Conservation (phyloP, 2,888 invertebrate species). For the Sinodicranocentrus sp. region DNA sequence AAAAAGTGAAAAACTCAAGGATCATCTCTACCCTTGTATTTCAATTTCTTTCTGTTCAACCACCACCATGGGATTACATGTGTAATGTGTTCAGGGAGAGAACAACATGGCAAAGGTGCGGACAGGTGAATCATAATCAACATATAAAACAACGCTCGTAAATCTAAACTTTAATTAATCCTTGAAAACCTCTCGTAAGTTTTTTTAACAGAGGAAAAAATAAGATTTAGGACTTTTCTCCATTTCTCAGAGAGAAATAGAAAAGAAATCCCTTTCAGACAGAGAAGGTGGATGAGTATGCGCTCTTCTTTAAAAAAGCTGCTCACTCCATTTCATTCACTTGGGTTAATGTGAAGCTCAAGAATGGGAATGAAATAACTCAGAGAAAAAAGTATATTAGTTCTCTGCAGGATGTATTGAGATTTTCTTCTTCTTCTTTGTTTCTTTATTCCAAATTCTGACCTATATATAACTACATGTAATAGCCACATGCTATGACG, state of each 20-base stretch:
- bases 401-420: constrained; percentile 19
- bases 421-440: constrained; percentile 13
- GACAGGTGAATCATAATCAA: constrained; percentile 72
- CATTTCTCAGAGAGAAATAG: constrained; percentile 19
- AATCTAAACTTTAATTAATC: constrained; percentile 75
- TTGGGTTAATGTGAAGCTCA: too few species aligned
- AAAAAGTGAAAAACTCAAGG: neutral
- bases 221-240: constrained; percentile 69
- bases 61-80: neutral
- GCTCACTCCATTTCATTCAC: too few species aligned
- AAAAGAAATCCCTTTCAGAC: too few species aligned
- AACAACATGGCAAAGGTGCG: constrained; percentile 64
- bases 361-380: constrained; percentile 22
- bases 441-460: constrained; percentile 11
- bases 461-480: constrained; percentile 18
- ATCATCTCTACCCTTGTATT: neutral
- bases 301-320: too few species aligned
- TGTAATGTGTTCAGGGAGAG: constrained; percentile 2
- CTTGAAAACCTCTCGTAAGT: constrained; percentile 31
- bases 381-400: constrained; percentile 20
- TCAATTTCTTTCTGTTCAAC: neutral
- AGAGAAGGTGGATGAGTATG: too few species aligned
- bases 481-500: too few species aligned
- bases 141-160: constrained; percentile 67
- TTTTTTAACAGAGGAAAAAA: constrained; percentile 8